These are phyloP conservation scores for Stenotaenia linearis DNA, from an alignment of 2,888 invertebrate genomes.

Conservation along the genomic window DNA sequence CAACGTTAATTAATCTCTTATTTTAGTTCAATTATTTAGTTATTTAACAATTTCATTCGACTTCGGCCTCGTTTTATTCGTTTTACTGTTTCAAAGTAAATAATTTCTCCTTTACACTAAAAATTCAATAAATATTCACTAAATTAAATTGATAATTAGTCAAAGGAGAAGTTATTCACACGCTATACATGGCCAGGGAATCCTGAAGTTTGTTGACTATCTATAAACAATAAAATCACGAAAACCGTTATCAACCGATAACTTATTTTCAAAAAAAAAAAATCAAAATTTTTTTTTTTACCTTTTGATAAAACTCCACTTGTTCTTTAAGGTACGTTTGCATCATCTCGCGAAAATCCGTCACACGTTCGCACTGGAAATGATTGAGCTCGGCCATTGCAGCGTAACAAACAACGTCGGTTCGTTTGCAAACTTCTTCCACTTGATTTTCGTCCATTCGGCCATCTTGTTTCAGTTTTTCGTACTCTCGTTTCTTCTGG, in stretches of 20 bases:
- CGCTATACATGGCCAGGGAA: not conserved
- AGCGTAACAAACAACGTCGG: conserved; percentile 87
- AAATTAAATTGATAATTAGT: not conserved
- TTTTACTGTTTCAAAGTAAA: not conserved
- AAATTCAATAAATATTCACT: not conserved
- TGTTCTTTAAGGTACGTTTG: conserved; percentile 80
- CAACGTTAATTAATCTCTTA: no score
- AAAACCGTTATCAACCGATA: not conserved
- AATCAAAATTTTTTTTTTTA: conserved; percentile 38
- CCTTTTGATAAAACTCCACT: conserved; percentile 82
- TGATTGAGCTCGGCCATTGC: conserved; percentile 91
- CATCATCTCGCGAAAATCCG: conserved; percentile 78
- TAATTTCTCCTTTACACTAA: not conserved
- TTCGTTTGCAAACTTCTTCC: conserved; percentile 71
- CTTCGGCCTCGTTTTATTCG: not conserved
- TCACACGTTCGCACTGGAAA: conserved; percentile 79
- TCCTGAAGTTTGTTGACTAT: conserved; percentile 21
- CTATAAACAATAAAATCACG: not conserved
- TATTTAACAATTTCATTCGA: not conserved
- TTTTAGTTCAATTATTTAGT: not conserved
- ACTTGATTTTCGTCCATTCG: conserved; percentile 76
- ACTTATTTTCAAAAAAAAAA: not conserved
- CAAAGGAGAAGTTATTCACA: conserved; percentile 1
- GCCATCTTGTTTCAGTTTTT: conserved; percentile 68
- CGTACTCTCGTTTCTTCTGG: conserved; percentile 83